A percentile compares a stretch with the other conserved stretches of the same genome.
phyloP scores from a whole-genome alignment of 35 echinoderm and acorn worm species.

The Antedon bifida region DNA sequence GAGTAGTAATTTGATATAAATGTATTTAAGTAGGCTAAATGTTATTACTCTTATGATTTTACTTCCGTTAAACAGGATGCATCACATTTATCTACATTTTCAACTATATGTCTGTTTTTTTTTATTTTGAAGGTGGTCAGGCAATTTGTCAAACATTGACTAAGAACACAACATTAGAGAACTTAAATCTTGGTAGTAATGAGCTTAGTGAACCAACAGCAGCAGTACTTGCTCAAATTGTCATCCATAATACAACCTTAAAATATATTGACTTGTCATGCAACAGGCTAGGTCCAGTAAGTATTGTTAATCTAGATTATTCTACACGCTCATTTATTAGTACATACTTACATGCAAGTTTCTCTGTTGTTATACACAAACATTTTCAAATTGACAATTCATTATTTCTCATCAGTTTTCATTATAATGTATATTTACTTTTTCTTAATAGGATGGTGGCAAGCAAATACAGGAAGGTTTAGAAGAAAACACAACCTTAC shows the following conservation, averaged over 20 bases:
- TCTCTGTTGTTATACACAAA: too few species aligned
- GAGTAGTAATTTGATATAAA: too few species aligned
- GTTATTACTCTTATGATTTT: too few species aligned
- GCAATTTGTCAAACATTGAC: constrained; percentile 54
- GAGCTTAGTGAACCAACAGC: constrained; percentile 93
- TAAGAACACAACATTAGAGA: constrained; percentile 76
- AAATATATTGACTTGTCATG: constrained; percentile 66
- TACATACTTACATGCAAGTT: too few species aligned
- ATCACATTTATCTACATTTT: too few species aligned
- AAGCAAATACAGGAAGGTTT: constrained; percentile 94
- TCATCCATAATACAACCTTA: constrained; percentile 73
- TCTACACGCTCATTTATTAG: not conserved
- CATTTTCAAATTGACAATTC: too few species aligned
- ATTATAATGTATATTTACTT: too few species aligned
- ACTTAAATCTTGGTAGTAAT: constrained; percentile 70
- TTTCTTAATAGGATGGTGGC: constrained; percentile 68
- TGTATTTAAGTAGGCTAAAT: too few species aligned
- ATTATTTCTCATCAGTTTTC: too few species aligned
- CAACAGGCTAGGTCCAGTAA: constrained; percentile 88
- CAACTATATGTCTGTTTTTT: too few species aligned
- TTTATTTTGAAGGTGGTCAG: constrained; percentile 60
- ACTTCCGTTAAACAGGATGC: too few species aligned
- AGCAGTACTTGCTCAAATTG: constrained; percentile 74
- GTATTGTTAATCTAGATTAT: constrained; percentile 1
- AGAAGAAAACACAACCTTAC: constrained; percentile 79